Percentiles rank a stretch among this genome's conserved stretches.
phyloP scores from a whole-genome alignment of 1,140 invertebrate genomes.

The Ptiloglossa arizonensis region DNA sequence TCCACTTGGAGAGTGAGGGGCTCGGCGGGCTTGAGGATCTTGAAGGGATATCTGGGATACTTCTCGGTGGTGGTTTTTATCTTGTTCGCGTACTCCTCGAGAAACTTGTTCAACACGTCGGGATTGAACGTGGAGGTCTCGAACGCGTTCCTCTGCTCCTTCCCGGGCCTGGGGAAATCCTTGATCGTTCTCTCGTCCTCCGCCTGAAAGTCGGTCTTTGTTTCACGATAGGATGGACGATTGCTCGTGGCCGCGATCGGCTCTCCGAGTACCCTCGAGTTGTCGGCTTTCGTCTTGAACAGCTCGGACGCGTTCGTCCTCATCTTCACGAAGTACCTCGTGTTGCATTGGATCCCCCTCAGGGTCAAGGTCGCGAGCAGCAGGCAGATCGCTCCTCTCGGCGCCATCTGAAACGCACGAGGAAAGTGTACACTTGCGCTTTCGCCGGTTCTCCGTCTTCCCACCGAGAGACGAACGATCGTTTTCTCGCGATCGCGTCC shows the following conservation, averaged over 20 bases:
- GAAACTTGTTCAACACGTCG: conserved; percentile 83
- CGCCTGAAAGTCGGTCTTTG: background rate
- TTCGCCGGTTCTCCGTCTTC: background rate
- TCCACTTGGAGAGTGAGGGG: conserved; percentile 78
- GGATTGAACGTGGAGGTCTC: conserved; percentile 80
- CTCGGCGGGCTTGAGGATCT: conserved; percentile 79
- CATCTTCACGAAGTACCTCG: conserved; percentile 65
- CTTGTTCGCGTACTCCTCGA: conserved; percentile 84
- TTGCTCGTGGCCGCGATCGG: conserved; percentile 51
- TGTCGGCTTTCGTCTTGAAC: conserved; percentile 56
- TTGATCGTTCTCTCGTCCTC: conserved; percentile 50
- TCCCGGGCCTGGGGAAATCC: conserved; percentile 45
- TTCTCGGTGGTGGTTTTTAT: conserved; percentile 78
- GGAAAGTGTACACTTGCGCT: background rate
- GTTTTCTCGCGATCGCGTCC: too few species aligned
- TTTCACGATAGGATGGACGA: conserved; percentile 45
- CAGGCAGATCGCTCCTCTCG: conserved; percentile 62
- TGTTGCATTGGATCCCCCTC: conserved; percentile 51
- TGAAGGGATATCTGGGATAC: conserved; percentile 77
- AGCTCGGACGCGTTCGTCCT: conserved; percentile 57
- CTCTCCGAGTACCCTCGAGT: conserved; percentile 43
- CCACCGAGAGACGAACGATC: too few species aligned
- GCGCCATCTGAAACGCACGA: conserved; percentile 69
- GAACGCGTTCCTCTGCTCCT: conserved; percentile 66
- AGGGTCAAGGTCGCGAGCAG: conserved; percentile 62